Conservation (phyloP, 2,888 invertebrate genomes). For the Aporophyla lueneburgensis region DNA sequence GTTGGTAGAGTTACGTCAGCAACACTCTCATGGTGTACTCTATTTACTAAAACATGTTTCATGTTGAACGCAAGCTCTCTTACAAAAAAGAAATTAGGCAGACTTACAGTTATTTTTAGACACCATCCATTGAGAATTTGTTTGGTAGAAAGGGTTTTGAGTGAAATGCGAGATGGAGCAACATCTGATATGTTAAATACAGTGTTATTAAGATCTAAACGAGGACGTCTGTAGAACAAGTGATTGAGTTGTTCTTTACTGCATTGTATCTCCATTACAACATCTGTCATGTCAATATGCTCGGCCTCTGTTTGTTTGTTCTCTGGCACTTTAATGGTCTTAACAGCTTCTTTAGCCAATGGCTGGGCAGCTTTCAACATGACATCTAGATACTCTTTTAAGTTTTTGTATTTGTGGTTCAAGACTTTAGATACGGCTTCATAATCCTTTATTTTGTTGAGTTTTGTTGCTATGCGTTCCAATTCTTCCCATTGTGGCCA, state of each 20-base stretch:
- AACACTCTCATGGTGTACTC: slow-evolving; percentile 13
- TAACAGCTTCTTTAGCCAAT: slow-evolving; percentile 66
- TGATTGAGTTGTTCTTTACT: slow-evolving; percentile 74
- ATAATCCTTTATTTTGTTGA: slow-evolving; percentile 70
- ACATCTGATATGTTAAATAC: slow-evolving; percentile 74
- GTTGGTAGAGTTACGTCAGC: not conserved
- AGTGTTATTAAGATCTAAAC: slow-evolving; percentile 64
- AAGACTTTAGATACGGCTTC: slow-evolving; percentile 71
- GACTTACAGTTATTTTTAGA: slow-evolving; percentile 39
- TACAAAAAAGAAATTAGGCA: slow-evolving; percentile 33
- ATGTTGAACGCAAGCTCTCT: slow-evolving; percentile 46
- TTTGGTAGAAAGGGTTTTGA: slow-evolving; percentile 25
- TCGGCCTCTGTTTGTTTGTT: slow-evolving; percentile 32
- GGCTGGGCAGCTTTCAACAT: slow-evolving; percentile 73
- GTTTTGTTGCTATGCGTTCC: slow-evolving; percentile 69
- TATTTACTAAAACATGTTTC: slow-evolving; percentile 56
- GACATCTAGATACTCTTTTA: slow-evolving; percentile 76
- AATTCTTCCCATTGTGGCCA: slow-evolving; percentile 86
- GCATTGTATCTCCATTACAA: slow-evolving; percentile 75
- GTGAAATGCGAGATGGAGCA: slow-evolving; percentile 63
- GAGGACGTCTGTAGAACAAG: slow-evolving; percentile 73
- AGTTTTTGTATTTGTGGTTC: slow-evolving; percentile 73
- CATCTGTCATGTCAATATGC: slow-evolving; percentile 53
- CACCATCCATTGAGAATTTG: slow-evolving; percentile 51
- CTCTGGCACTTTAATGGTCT: slow-evolving; percentile 44